Evolutionary conservation across 2,888 invertebrate species (phyloP).

Genomic region (Lasioglossum pauxillum): DNA sequence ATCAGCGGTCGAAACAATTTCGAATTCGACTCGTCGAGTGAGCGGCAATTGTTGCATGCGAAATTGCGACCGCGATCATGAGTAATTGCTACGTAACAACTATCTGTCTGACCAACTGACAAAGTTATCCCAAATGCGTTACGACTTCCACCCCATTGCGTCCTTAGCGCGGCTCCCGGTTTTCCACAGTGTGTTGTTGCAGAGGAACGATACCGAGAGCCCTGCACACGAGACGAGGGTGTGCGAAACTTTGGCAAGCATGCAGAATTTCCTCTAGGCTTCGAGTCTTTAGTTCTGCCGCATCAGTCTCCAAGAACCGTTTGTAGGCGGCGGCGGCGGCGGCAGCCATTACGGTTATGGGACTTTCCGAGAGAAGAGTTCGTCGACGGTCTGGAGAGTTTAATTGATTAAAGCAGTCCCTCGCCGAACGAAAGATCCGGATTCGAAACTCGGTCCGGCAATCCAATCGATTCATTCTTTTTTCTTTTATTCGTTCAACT

Average conservation of each 20-base stretch:
- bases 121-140: slow-evolving; percentile 3
- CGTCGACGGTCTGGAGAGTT: slow-evolving; percentile 12
- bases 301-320: slow-evolving; percentile 17
- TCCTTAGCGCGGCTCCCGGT: neutral
- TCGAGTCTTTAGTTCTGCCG: slow-evolving; percentile 14
- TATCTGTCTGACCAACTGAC: slow-evolving; percentile 3
- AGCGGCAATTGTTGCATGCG: neutral
- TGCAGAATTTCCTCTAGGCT: slow-evolving; percentile 22
- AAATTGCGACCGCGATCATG: neutral
- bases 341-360: slow-evolving; percentile 21
- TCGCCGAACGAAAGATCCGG: neutral
- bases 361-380: slow-evolving; percentile 14
- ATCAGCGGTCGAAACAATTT: neutral
- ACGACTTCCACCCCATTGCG: neutral
- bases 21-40: neutral
- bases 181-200: neutral
- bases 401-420: slow-evolving; percentile 21
- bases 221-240: neutral
- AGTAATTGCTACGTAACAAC: slow-evolving; percentile 13
- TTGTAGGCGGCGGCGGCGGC: neutral
- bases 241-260: slow-evolving; percentile 15
- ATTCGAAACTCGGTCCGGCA: slow-evolving; percentile 2
- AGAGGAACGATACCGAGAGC: neutral
- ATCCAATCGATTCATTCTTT: neutral
- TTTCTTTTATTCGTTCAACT: neutral